Evolutionary conservation across 2,888 invertebrate genomes (phyloP), one percentile per base, ranked within the genome.

Genomic region (Pantelozetes paolii): DNA sequence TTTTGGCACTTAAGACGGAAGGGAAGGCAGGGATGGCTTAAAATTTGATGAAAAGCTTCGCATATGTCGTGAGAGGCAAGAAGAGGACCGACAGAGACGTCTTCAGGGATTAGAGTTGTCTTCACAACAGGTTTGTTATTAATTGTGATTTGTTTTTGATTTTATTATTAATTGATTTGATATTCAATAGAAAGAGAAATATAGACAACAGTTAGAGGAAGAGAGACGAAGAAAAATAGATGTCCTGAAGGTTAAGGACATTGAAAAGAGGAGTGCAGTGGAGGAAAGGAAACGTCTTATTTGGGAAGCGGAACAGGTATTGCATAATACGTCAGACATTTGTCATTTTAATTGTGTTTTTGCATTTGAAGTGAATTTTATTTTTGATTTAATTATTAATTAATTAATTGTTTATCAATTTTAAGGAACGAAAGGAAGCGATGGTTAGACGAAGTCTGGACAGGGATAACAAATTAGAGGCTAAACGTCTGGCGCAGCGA

Each of bases 251-350:
- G 84, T 86, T 76, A 88, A 88, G 77, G 93, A 94, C 82, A 71
- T 74, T 28, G 80, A 81, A 70, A 74, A 80, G 23, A 76, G 80
- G 23, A 74, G 80, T 73, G 85, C 88, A 85, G 93, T 93, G 77
- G 94, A 93, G 84, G 93, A 94, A 84, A 87, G 93, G 80, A 93
- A 93, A 83, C 88, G 89, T 80, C 88, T 90, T 81, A 92, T 94
- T 84, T 89, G 90, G 86, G 92, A 93, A 82, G 92, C 92, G 70
- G 93, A 94, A 80, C 77, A 77, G 76, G 79, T 78, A 70, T 48
- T 48, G 48, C 6, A 48, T 13, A n/a, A n/a, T n/a, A n/a, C n/a
- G n/a, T n/a, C n/a, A n/a, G 23, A 42, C 36, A 62, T 48, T 32
- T 28, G 18, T 20, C 45, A 71, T 74, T 74, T 71, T 23, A 26